Evolutionary conservation across 2,113 vertebrate species (phyloP).

Genomic region (Geococcyx californianus): DNA sequence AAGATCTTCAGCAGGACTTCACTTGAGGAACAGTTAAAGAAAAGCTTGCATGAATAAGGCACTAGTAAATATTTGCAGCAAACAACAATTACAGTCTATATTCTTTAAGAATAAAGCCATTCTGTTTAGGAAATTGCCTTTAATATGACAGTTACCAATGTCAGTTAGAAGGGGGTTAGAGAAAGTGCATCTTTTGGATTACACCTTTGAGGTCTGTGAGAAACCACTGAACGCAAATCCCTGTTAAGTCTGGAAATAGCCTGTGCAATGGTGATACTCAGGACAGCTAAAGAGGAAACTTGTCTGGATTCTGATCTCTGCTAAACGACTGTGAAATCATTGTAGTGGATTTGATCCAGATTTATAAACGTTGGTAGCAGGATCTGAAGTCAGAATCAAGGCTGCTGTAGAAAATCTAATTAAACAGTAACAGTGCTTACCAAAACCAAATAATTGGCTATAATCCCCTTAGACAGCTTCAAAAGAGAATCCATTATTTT

Average conservation of each 20-base stretch:
- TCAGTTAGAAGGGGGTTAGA: constrained; percentile 19
- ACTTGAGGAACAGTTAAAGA: constrained; percentile 27
- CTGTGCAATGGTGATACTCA: neutral
- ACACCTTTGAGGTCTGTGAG: neutral
- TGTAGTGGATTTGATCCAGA: neutral
- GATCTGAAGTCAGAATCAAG: neutral
- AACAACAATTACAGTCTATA: constrained; percentile 41
- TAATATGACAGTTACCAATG: constrained; percentile 28
- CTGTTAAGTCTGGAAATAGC: neutral
- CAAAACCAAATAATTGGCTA: neutral
- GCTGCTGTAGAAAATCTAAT: neutral
- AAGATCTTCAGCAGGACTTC: constrained; percentile 21
- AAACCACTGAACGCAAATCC: neutral
- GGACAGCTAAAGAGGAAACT: neutral
- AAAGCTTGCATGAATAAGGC: constrained; percentile 62
- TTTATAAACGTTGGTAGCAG: neutral
- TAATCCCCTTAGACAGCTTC: neutral
- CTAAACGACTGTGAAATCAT: neutral
- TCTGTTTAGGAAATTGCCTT: constrained; percentile 28
- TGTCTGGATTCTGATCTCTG: neutral
- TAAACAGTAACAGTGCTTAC: neutral
- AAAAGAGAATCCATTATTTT: neutral
- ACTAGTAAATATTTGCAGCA: constrained; percentile 66
- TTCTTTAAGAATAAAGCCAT: constrained; percentile 40
- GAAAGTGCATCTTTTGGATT: constrained; percentile 52